These are phyloP conservation scores for Drosophila parvula DNA, from an alignment of 1,140 invertebrate species.

Conservation along the genomic window DNA sequence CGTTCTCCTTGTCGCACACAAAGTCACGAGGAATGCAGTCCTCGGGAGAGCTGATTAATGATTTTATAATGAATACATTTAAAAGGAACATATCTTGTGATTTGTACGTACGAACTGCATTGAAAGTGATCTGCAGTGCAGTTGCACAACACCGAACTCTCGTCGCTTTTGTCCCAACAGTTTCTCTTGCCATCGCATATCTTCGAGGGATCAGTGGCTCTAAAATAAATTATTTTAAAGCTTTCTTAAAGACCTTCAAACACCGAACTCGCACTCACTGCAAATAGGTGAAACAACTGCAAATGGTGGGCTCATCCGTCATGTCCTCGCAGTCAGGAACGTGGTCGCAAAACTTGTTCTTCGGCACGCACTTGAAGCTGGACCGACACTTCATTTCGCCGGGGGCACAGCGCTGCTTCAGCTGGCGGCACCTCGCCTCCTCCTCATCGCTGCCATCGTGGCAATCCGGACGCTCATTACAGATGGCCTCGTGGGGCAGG, in stretches of 20 bases:
- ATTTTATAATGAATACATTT: background rate
- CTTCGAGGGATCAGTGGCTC: slow-evolving; percentile 86
- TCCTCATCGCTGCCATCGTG: slow-evolving; percentile 88
- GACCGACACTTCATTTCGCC: slow-evolving; percentile 87
- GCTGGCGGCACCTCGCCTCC: slow-evolving; percentile 84
- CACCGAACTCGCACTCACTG: slow-evolving; percentile 64
- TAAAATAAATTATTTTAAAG: slow-evolving; percentile 23
- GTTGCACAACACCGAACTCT: slow-evolving; percentile 87
- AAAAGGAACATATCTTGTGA: background rate
- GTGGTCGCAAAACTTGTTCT: slow-evolving; percentile 88
- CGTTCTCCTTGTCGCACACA: slow-evolving; percentile 88
- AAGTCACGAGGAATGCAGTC: slow-evolving; percentile 88
- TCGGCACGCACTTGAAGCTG: slow-evolving; percentile 88
- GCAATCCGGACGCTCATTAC: slow-evolving; percentile 90
- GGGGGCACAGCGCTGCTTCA: slow-evolving; percentile 56
- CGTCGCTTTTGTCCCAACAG: slow-evolving; percentile 92
- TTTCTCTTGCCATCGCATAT: slow-evolving; percentile 92
- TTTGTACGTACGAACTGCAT: slow-evolving; percentile 84
- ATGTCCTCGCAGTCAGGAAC: slow-evolving; percentile 88
- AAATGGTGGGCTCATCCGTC: slow-evolving; percentile 89
- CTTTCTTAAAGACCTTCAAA: background rate
- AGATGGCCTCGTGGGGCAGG: slow-evolving; percentile 86
- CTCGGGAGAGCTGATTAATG: slow-evolving; percentile 64
- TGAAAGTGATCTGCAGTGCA: slow-evolving; percentile 86
- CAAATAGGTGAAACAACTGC: slow-evolving; percentile 88